Conservation (phyloP, 2,888 invertebrate species). For the Dynastes maya region DNA sequence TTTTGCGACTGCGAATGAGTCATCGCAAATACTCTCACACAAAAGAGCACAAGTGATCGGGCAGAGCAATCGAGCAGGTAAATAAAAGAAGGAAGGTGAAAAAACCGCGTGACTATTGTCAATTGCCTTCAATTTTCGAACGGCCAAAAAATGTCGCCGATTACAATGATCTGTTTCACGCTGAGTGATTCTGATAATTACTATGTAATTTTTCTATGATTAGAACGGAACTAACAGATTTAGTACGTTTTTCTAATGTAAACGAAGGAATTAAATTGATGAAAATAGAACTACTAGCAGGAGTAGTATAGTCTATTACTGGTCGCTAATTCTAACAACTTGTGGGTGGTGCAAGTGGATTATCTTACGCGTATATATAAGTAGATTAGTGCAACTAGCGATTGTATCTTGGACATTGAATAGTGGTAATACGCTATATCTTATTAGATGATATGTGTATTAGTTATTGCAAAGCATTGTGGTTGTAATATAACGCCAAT, state of each 20-base stretch:
- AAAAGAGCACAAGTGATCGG: neutral
- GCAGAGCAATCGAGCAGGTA: neutral
- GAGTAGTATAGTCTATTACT: neutral
- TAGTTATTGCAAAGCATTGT: neutral
- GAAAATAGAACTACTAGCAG: no score
- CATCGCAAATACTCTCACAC: slow-evolving; percentile 1
- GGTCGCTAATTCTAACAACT: neutral
- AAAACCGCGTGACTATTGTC: neutral
- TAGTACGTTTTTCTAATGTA: neutral
- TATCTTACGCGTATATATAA: neutral
- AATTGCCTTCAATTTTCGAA: neutral
- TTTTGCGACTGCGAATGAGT: slow-evolving; percentile 23
- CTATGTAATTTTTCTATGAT: neutral
- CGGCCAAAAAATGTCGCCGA: neutral
- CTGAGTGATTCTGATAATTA: no score
- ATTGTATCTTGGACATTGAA: neutral
- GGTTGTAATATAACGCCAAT: no score
- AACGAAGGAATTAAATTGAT: neutral
- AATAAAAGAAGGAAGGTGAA: slow-evolving; percentile 21
- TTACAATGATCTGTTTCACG: neutral
- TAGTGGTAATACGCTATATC: neutral
- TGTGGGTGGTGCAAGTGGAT: neutral
- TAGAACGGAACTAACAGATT: neutral
- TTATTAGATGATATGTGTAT: neutral
- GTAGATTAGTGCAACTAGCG: slow-evolving; percentile 2